These are phyloP conservation scores for Dunckerocampus dactyliophorus DNA, from an alignment of 2,113 vertebrate species.

Conservation along the genomic window DNA sequence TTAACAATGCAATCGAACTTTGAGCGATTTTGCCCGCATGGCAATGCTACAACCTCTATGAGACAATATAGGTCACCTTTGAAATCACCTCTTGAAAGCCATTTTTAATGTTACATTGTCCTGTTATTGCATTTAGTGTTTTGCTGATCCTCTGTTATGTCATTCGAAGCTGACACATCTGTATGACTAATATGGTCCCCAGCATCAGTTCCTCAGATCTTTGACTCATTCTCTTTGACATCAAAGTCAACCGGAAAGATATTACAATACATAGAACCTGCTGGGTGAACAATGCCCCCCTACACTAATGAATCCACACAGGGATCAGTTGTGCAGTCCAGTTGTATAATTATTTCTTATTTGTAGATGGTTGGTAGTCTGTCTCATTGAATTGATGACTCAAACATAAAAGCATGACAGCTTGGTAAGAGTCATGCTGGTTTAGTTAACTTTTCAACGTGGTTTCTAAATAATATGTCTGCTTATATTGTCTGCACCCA, in stretches of 20 bases:
- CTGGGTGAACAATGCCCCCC: neutral
- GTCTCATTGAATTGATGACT: neutral
- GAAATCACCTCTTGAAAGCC: neutral
- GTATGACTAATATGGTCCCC: too few species aligned
- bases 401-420: neutral
- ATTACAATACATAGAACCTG: neutral
- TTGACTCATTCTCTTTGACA: conserved; percentile 3
- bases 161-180: neutral
- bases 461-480: too few species aligned
- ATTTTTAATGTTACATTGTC: neutral
- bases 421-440: neutral
- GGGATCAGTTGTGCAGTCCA: neutral
- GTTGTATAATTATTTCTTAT: neutral
- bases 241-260: neutral
- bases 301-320: neutral
- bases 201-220: neutral
- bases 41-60: neutral
- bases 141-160: neutral
- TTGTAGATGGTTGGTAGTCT: neutral
- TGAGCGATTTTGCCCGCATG: neutral
- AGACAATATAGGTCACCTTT: neutral
- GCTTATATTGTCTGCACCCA: too few species aligned
- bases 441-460: too few species aligned
- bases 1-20: neutral
- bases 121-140: neutral